These are phyloP conservation scores for Lasioglossum leucozonium DNA, from an alignment of 2,888 invertebrate genomes.

Conservation along the genomic window DNA sequence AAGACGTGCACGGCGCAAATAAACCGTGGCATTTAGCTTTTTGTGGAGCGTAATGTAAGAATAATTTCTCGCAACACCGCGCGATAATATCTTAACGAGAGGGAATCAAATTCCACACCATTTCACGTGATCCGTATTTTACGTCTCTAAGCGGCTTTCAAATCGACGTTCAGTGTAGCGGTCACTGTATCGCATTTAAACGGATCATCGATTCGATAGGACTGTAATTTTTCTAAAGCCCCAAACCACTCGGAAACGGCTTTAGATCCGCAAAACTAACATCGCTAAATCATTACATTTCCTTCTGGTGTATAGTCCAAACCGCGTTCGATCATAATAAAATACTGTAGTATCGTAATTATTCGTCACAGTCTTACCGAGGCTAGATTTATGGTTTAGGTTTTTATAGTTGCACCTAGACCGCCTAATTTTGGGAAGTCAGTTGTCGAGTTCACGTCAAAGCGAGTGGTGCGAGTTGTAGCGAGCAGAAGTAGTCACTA, in stretches of 20 bases:
- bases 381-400: no score
- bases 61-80: conserved; percentile 23
- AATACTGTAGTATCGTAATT: no score
- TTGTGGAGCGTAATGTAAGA: background rate
- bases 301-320: background rate
- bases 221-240: conserved; percentile 60
- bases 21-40: background rate
- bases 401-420: no score
- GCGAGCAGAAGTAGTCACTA: no score
- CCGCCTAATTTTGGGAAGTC: no score
- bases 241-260: conserved; percentile 44
- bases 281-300: conserved; percentile 34
- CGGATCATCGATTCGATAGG: conserved; percentile 57
- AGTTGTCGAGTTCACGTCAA: no score
- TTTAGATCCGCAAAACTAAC: conserved; percentile 6
- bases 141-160: conserved; percentile 61
- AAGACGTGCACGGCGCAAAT: background rate
- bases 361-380: no score
- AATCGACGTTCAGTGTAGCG: conserved; percentile 27
- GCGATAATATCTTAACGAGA: conserved; percentile 20
- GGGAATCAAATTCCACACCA: conserved; percentile 34
- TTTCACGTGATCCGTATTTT: conserved; percentile 52
- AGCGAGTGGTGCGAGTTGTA: no score
- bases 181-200: conserved; percentile 51
- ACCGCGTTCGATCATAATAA: background rate